Conservation (phyloP, 2,888 invertebrate genomes). For the Xylophagus ater region DNA sequence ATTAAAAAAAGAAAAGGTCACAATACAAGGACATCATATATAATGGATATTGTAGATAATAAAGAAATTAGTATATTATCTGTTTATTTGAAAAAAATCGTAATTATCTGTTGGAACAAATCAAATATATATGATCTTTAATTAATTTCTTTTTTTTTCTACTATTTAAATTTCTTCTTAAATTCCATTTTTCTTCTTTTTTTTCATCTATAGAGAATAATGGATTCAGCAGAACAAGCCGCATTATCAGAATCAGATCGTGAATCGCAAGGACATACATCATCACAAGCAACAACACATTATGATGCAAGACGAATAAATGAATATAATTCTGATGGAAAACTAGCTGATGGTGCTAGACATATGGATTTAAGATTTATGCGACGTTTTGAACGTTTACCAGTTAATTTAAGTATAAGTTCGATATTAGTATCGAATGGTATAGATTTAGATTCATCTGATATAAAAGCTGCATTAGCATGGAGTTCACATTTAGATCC, state of each 20-base stretch:
- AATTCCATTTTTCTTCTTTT: too few relatives aligned
- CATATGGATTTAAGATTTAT: conserved; percentile 63
- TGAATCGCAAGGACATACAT: conserved; percentile 46
- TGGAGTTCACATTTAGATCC: conserved; percentile 92
- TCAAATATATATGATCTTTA: too few relatives aligned
- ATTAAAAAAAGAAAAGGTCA: too few relatives aligned
- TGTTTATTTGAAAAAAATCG: too few relatives aligned
- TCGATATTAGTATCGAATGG: conserved; percentile 72
- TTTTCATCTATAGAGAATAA: conserved; percentile 59
- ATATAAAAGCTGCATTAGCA: conserved; percentile 79
- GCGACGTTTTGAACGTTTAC: conserved; percentile 76
- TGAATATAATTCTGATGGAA: conserved; percentile 64
- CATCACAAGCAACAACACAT: conserved; percentile 50
- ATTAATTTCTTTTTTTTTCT: too few relatives aligned
- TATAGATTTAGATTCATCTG: conserved; percentile 43
- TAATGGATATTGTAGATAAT: too few relatives aligned
- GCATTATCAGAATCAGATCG: conserved; percentile 58
- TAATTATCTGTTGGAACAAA: too few relatives aligned
- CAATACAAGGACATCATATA: too few relatives aligned
- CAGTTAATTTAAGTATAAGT: conserved; percentile 73
- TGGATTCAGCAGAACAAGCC: conserved; percentile 84
- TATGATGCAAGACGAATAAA: conserved; percentile 74
- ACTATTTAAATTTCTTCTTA: too few relatives aligned
- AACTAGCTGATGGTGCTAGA: conserved; percentile 55
- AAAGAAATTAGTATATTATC: too few relatives aligned